Conservation (phyloP, 2,113 vertebrate species). For the Scomber japonicus region DNA sequence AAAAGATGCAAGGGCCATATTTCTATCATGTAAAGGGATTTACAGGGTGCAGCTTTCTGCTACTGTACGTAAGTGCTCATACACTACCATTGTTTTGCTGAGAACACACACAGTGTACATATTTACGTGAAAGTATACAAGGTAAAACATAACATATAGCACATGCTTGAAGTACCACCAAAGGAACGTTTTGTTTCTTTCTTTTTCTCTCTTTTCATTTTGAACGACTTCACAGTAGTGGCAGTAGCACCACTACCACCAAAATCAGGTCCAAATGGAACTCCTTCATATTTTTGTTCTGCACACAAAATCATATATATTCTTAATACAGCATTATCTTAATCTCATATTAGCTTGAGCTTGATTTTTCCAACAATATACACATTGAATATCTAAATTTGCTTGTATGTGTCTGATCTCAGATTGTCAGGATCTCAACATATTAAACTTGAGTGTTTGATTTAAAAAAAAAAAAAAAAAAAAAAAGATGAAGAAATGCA, state of each 20-base stretch:
- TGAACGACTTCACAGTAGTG: background rate
- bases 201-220: too few species aligned
- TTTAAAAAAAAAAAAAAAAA: too few species aligned
- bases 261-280: too few species aligned
- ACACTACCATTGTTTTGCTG: slow-evolving; percentile 3
- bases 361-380: too few species aligned
- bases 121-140: background rate
- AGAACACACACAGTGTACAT: background rate
- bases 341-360: too few species aligned
- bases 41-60: slow-evolving; percentile 37
- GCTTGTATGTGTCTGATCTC: too few species aligned
- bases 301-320: too few species aligned
- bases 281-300: too few species aligned
- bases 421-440: too few species aligned
- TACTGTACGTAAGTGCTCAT: slow-evolving; percentile 9
- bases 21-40: slow-evolving; percentile 66
- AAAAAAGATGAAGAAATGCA: background rate
- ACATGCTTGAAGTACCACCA: slow-evolving; percentile 1
- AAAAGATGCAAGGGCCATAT: slow-evolving; percentile 52
- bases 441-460: background rate
- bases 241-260: too few species aligned
- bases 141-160: background rate
- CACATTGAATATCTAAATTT: too few species aligned
- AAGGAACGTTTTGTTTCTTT: background rate
- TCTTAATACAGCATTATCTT: too few species aligned